Base-by-base conservation (phyloP, 2,113 vertebrate species). In the Neodontobutis hainanensis region DNA sequence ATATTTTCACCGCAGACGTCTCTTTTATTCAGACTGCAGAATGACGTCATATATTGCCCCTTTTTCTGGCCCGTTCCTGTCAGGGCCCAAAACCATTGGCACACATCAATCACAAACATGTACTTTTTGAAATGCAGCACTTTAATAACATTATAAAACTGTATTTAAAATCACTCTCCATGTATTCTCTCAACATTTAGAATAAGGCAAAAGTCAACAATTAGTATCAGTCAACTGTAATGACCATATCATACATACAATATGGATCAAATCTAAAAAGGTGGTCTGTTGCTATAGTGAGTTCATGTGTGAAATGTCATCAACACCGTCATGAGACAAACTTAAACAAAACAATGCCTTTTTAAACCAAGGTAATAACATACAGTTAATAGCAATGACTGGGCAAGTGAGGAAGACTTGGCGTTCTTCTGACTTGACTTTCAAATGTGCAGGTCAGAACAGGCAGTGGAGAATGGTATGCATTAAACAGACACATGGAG, bases 91-190 rank as follows among this genome's bases (percentile, higher is more conserved):
- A 73, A 16, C 40, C 38, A 53, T 11, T 5, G 19, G 62, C 16
- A 66, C 35, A 40, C 1, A n/a, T 5, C 49, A 72, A 56, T 15
- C 48, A 36, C 34, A 61, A 52, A 63, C 27, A 35, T 1, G 58
- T 46, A 7, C n/a, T 34, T 67, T 70, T 87, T 91, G 62, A 91
- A 92, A 91, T 90, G 88, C 91, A 91, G 89, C 85, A 92, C 91
- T 92, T 93, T 92, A 92, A 90, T 93, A 88, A 88, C 86, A 87
- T 89, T 92, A 92, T 81, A 93, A 93, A 93, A 92, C 48, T 63
- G 63, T 85, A 78, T 88, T 88, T 79, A 66, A 87, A 92, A 90
- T 80, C 53, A 70, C 40, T 35, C 65, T 64, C 70, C 1, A 35
- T 14, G 47, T 38, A 14, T 83, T 42, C 40, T 91, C 85, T 87